Evolutionary conservation across 2,113 vertebrate genomes (phyloP), one percentile per base, ranked within the genome.

Genomic region (Chrysemys picta): DNA sequence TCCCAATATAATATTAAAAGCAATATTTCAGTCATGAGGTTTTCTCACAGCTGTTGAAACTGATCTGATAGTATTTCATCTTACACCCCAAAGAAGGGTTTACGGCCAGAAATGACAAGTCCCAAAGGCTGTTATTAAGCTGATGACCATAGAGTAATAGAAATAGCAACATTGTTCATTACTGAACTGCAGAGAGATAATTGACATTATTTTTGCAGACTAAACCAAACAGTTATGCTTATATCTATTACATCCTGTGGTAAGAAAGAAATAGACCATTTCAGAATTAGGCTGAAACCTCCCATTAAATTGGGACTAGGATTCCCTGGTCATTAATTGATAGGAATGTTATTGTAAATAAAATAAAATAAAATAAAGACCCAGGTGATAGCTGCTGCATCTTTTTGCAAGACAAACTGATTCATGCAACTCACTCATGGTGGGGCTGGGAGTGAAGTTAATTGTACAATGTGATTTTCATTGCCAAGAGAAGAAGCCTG

Each of bases 161-260:
- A 95, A 96, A 88, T 93, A 89, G 5, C 57, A 93, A 93, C 90
- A 96, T 82, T 93, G 91, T 93, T 97, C 45, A 78, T 96, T 96
- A 89, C 72, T 96, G 95, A 97, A 97, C 94, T 92, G 53, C 69
- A 85, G 78, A 95, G 86, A 52, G 88, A 88, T 81, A 96, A 96
- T 95, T 96, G 84, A 78, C 35, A 80, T 94, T 95, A 87, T 92
- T 96, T 97, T 97, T 97, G 4, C 90, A 94, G 84, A 35, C 82
- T 95, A 59, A 96, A 96, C 57, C 53, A 91, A 95, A 54, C 65
- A 90, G 31, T 94, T 90, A 80, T 56, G 47, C 81, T 96, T 95
- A n/a, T 94, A 88, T 91, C 54, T 92, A 83, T 87, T 87, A 5
- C 89, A 89, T 84, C 88, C 76, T 91, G 7, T 83, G 50, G 89